These are phyloP conservation scores for Drosophila virilis DNA, from an alignment of 1,140 invertebrate genomes.

Conservation along the genomic window DNA sequence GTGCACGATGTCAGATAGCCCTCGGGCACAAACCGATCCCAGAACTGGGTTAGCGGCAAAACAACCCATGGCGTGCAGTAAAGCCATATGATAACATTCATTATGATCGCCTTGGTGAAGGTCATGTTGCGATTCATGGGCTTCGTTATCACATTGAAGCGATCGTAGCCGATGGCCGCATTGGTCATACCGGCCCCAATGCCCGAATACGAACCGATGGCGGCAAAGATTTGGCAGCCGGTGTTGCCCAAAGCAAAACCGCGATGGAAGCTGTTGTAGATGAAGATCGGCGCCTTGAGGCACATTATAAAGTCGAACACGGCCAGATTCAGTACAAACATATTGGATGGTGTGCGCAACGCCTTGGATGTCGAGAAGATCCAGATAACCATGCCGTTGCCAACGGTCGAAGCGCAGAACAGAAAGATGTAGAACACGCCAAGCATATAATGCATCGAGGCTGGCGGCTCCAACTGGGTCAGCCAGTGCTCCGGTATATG, in stretches of 20 bases:
- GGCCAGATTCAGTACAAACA: constrained; percentile 94
- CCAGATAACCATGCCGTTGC: constrained; percentile 95
- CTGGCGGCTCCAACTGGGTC: constrained; percentile 90
- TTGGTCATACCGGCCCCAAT: constrained; percentile 93
- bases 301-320: constrained; percentile 95
- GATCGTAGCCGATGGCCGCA: constrained; percentile 84
- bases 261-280: constrained; percentile 92
- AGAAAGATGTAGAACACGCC: constrained; percentile 92
- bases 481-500: constrained; percentile 94
- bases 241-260: constrained; percentile 90
- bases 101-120: constrained; percentile 89
- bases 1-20: constrained; percentile 92
- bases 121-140: constrained; percentile 92
- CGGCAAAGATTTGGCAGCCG: constrained; percentile 91
- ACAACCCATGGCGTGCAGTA: constrained; percentile 92
- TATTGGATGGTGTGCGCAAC: constrained; percentile 94
- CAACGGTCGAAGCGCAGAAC: constrained; percentile 90
- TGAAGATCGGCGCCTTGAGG: constrained; percentile 93
- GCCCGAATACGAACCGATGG: constrained; percentile 91
- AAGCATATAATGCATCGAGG: constrained; percentile 92
- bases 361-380: constrained; percentile 92
- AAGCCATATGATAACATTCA: constrained; percentile 90
- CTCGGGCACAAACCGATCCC: constrained; percentile 93
- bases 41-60: constrained; percentile 90
- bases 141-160: constrained; percentile 91